Base-by-base conservation (phyloP, 2,888 invertebrate genomes). In the Leptinotarsa rubiginosa region DNA sequence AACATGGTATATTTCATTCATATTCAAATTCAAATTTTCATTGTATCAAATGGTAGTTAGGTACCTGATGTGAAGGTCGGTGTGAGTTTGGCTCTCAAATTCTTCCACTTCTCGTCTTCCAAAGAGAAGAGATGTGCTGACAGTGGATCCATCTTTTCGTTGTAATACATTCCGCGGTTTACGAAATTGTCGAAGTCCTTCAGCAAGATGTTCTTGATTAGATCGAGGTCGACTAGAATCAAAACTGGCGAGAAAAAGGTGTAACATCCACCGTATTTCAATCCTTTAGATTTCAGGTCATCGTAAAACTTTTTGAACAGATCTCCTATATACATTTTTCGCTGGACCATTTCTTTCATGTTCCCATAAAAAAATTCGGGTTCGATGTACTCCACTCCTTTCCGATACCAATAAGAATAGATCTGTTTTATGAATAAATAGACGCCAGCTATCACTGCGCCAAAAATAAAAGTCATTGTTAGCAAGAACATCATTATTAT, bases 71-170 rank as follows among this genome's bases (percentile, higher is more conserved):
- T 81, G 69, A 82, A 81, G 1, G 82, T 78, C n/a, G 82, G 81
- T 2, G 88, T 86, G 31, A 89, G 72, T 70, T 88, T 87, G 0
- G 84, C 78, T 64, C 89, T 80, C 50, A 89, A 76, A 31, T 83
- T 83, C 76, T 85, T 88, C 89, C 89, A 89, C 65, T 85, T 84
- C 4, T 84, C 80, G 13, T 85, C 88, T 16, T 83, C 83, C 54
- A 85, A 71, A 18, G 74, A 75, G 71, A 85, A 84, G 7, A 85
- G 74, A 72, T 86, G 82, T 3, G 76, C 84, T 47, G 79, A 78
- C 4, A 87, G 66, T 4, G 86, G 85, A 75, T 87, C 86, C n/a
- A 65, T 72, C 64, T 83, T 78, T 75, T 85, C 85, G 67, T 86
- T 83, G n/a, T 78, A 75, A 52, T 83, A 83, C n/a, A 83, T 73